These are phyloP conservation scores for Colletes gigas DNA, from an alignment of 1,140 invertebrate genomes.

Conservation along the genomic window DNA sequence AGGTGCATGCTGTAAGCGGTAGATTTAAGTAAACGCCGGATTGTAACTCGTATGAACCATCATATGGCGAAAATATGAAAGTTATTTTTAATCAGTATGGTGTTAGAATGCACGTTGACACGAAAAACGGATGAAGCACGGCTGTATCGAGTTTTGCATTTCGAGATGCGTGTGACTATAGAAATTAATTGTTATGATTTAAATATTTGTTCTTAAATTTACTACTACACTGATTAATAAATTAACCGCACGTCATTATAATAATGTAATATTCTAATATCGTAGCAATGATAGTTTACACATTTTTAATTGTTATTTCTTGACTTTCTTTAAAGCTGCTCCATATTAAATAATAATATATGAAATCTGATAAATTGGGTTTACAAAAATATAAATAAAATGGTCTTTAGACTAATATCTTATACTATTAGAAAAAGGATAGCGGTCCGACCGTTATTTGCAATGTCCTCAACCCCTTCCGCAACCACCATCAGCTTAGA, in stretches of 20 bases:
- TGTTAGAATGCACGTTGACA: conserved; percentile 8
- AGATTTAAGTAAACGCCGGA: conserved; percentile 11
- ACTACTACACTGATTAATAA: not conserved
- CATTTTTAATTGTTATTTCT: too few relatives aligned
- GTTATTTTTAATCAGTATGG: conserved; percentile 4
- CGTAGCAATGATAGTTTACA: too few relatives aligned
- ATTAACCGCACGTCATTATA: too few relatives aligned
- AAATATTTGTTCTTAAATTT: not conserved
- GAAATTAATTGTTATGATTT: not conserved
- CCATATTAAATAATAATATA: too few relatives aligned
- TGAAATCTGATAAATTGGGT: not conserved
- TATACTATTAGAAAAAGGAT: conserved; percentile 5
- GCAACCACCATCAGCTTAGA: conserved; percentile 45
- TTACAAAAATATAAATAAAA: not conserved
- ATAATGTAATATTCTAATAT: too few relatives aligned
- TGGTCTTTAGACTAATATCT: too few relatives aligned
- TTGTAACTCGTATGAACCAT: conserved; percentile 43
- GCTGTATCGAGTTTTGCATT: conserved; percentile 30
- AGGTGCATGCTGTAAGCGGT: conserved; percentile 42
- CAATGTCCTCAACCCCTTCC: conserved; percentile 67
- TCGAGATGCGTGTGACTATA: not conserved
- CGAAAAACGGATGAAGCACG: conserved; percentile 42
- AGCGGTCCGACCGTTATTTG: conserved; percentile 23
- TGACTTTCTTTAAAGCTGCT: too few relatives aligned
- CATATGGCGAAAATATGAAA: conserved; percentile 12